Percentiles rank a stretch among this genome's conserved stretches.
phyloP scores from a whole-genome alignment of 64 coral and sea anemone species.

The Pocillopora damicornis region DNA sequence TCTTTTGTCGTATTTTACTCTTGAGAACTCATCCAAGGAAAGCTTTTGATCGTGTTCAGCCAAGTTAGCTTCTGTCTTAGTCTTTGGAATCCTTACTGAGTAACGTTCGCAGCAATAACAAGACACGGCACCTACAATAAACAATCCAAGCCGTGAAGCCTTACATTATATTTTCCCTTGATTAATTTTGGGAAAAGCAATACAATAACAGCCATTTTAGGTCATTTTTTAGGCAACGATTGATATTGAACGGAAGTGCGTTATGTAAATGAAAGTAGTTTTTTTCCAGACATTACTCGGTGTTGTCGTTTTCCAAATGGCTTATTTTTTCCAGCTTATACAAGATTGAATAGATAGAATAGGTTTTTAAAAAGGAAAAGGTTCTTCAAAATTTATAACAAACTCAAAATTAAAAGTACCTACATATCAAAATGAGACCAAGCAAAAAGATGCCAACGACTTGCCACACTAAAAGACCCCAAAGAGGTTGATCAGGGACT shows the following conservation, averaged over 20 bases:
- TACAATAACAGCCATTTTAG: too few species aligned
- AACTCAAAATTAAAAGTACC: constrained; percentile 29
- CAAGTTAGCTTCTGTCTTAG: not conserved
- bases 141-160: not conserved
- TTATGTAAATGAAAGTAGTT: too few species aligned
- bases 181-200: too few species aligned
- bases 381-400: not conserved
- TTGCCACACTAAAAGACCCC: constrained; percentile 71
- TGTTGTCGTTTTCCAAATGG: too few species aligned
- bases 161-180: too few species aligned
- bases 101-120: constrained; percentile 54
- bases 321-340: too few species aligned
- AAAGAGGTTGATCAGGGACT: constrained; percentile 64
- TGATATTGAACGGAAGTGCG: too few species aligned
- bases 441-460: constrained; percentile 68
- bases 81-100: constrained; percentile 48
- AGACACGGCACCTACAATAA: constrained; percentile 17
- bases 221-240: too few species aligned
- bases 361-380: too few species aligned
- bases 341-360: too few species aligned
- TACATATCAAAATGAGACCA: constrained; percentile 53
- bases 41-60: not conserved
- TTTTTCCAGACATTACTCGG: too few species aligned
- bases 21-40: not conserved
- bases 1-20: not conserved